Evolutionary conservation across 2,113 vertebrate species (phyloP).

Genomic region (Mastomys natalensis): DNA sequence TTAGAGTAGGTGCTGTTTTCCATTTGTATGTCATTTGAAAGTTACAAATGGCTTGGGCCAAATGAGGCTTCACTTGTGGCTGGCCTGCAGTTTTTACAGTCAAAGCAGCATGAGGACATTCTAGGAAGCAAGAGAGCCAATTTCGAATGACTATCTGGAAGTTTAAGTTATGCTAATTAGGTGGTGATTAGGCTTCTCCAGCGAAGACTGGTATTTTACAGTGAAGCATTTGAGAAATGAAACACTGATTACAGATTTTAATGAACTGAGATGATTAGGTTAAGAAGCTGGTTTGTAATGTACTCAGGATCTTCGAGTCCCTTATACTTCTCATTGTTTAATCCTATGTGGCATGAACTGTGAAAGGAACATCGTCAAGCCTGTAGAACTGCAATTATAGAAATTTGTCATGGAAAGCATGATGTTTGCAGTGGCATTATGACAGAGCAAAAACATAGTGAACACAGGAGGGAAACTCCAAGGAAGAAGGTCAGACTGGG

Average conservation of each 20-base stretch:
- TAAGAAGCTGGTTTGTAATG: conserved; percentile 22
- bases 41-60: neutral
- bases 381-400: neutral
- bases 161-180: conserved; percentile 45
- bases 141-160: conserved; percentile 45
- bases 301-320: neutral
- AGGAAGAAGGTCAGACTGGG: neutral
- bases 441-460: neutral
- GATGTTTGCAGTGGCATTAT: neutral
- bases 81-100: neutral
- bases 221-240: conserved; percentile 23
- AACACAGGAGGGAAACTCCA: neutral
- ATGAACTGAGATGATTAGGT: conserved; percentile 15
- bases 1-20: neutral
- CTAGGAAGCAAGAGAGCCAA: conserved; percentile 2
- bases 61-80: neutral
- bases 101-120: conserved; percentile 31
- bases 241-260: neutral
- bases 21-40: conserved; percentile 54
- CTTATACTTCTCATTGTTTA: neutral
- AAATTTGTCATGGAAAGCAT: neutral
- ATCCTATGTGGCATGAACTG: neutral
- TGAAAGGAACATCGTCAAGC: neutral
- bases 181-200: conserved; percentile 16
- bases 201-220: neutral